phyloP scores from a whole-genome alignment of 23 tunicate genomes.

The Ciona savignyi region DNA sequence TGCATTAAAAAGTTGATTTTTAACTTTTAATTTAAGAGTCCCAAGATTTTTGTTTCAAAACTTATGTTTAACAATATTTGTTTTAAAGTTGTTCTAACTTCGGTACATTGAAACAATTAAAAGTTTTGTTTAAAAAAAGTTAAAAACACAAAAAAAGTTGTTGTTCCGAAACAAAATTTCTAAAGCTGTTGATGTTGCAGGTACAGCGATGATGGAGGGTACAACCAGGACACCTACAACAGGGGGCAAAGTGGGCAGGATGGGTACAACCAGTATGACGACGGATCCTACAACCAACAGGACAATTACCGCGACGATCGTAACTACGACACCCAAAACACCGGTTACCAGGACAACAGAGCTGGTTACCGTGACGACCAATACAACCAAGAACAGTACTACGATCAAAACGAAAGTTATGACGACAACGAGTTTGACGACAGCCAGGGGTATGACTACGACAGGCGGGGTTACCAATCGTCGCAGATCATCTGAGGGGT shows the following conservation, averaged over 20 bases:
- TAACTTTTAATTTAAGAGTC: too few relatives aligned
- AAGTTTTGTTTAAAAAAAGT: too few relatives aligned
- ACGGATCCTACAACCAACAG: slow-evolving; percentile 3
- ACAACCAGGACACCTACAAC: slow-evolving; percentile 1
- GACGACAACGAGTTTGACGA: slow-evolving; percentile 2
- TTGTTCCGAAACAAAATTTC: too few relatives aligned
- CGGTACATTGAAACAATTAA: not conserved
- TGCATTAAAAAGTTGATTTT: too few relatives aligned
- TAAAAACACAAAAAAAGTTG: too few relatives aligned
- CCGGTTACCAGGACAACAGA: not conserved
- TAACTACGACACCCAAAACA: slow-evolving; percentile 5
- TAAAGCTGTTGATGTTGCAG: not conserved
- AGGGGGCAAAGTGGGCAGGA: slow-evolving; percentile 7
- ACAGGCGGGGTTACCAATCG: slow-evolving; percentile 43
- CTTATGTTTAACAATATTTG: too few relatives aligned
- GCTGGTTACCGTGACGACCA: slow-evolving; percentile 16
- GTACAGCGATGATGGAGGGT: slow-evolving; percentile 12
- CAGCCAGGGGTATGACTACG: slow-evolving; percentile 5
- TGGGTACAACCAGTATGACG: slow-evolving; percentile 23
- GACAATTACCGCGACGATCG: slow-evolving; percentile 6
- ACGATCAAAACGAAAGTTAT: not conserved
- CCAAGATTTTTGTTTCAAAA: too few relatives aligned
- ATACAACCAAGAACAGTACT: not conserved
- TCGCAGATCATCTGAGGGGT: slow-evolving; percentile 29
- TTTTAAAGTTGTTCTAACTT: too few relatives aligned